Evolutionary conservation across 1,140 invertebrate genomes (phyloP).

Genomic region (Cydia pomonella): DNA sequence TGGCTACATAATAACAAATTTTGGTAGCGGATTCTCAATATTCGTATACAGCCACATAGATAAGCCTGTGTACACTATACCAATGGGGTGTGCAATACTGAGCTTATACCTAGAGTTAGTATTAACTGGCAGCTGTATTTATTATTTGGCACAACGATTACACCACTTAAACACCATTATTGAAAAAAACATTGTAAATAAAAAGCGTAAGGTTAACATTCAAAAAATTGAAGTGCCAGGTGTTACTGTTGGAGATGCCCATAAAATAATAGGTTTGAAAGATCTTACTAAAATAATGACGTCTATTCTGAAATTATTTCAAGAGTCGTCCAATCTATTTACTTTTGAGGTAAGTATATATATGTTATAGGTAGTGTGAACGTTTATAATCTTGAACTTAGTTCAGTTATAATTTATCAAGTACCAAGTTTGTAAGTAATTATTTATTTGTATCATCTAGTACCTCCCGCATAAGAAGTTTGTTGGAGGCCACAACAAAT

Average conservation of each 20-base stretch:
- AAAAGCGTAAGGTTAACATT: not conserved
- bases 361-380: not conserved
- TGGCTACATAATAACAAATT: not conserved
- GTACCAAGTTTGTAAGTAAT: too few species aligned
- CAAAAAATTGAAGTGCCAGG: not conserved
- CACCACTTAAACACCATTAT: not conserved
- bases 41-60: slow-evolving; percentile 13
- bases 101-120: slow-evolving; percentile 23
- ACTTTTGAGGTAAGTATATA: slow-evolving; percentile 34
- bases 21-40: not conserved
- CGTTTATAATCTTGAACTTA: too few species aligned
- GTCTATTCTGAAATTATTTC: slow-evolving; percentile 35
- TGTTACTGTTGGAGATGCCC: not conserved
- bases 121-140: slow-evolving; percentile 15
- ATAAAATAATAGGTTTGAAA: slow-evolving; percentile 4
- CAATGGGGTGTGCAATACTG: not conserved
- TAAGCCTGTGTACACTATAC: slow-evolving; percentile 6
- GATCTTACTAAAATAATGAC: slow-evolving; percentile 11
- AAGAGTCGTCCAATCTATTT: slow-evolving; percentile 29
- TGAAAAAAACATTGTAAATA: not conserved
- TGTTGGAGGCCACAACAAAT: too few species aligned
- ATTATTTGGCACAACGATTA: slow-evolving; percentile 31
- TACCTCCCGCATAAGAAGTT: too few species aligned
- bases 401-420: too few species aligned
- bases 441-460: too few species aligned